Conservation (phyloP, 2,113 vertebrate species). For the Oryctolagus cuniculus region mOryCun1.1 NC_091441.1:46286501-46287000, state of each 20-base stretch:
- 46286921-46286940: neutral
- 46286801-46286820: neutral
- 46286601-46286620: neutral
- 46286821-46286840: neutral
- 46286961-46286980: neutral
- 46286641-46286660: constrained; percentile 17
- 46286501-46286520: neutral
- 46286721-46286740: neutral
- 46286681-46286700: neutral
- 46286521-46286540: neutral
- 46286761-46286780: neutral
- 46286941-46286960: neutral
- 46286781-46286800: neutral
- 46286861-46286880: neutral
- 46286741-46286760: neutral
- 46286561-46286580: neutral
- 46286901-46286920: neutral
- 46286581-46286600: constrained; percentile 6
- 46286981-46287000: neutral
- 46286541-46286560: neutral
- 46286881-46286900: neutral
- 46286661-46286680: neutral
- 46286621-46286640: neutral
- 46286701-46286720: neutral
- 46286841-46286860: neutral